phyloP scores from a whole-genome alignment of 2,888 invertebrate species.

The Orchesellides sinensis region DNA sequence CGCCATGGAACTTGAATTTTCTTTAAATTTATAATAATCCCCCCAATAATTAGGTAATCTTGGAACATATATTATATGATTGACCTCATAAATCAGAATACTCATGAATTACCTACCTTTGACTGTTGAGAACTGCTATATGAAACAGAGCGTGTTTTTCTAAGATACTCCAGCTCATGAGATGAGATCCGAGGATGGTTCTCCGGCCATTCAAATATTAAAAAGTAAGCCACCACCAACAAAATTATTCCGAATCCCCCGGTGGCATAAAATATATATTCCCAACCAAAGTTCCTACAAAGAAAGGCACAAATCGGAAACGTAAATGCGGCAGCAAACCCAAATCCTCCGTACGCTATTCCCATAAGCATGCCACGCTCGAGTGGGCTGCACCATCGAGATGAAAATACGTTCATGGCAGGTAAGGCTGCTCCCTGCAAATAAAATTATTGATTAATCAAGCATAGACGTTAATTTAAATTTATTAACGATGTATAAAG shows the following conservation, averaged over 20 bases:
- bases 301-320: conserved; percentile 81
- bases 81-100: no score
- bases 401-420: conserved; percentile 72
- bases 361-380: conserved; percentile 78
- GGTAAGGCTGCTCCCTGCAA: conserved; percentile 73
- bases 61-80: no score
- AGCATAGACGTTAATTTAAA: no score
- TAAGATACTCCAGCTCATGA: conserved; percentile 76
- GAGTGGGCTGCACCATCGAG: conserved; percentile 77
- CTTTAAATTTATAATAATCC: conserved; percentile 39
- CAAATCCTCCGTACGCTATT: conserved; percentile 78
- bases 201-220: conserved; percentile 80
- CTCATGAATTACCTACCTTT: background rate
- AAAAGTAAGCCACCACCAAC: conserved; percentile 77
- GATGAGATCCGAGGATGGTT: conserved; percentile 79
- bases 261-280: conserved; percentile 81
- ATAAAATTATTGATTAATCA: background rate
- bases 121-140: conserved; percentile 56
- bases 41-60: conserved; percentile 59
- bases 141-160: conserved; percentile 45
- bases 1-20: conserved; percentile 78
- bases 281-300: conserved; percentile 82
- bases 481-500: background rate
- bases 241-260: conserved; percentile 78
- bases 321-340: conserved; percentile 78